Evolutionary conservation across 2,797 vertebrate species (phyloP).

Genomic region (Macropodus opercularis): DNA sequence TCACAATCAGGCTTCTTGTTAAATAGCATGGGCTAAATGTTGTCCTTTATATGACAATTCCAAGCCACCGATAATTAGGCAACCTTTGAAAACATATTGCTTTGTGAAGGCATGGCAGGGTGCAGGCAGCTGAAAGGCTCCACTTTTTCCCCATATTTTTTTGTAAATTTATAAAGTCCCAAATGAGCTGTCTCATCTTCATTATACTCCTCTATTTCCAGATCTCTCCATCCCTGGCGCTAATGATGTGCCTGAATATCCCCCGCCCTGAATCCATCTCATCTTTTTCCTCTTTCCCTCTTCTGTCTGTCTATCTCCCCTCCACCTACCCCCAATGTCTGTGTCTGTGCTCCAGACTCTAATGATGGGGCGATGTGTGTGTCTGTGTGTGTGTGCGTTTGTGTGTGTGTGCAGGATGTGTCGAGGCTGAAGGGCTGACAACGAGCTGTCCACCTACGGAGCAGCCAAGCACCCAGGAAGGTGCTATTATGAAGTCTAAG

Average conservation of each 20-base stretch:
- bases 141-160: conserved; percentile 46
- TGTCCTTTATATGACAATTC: conserved; percentile 16
- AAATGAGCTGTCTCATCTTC: conserved; percentile 48
- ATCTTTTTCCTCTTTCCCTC: conserved; percentile 14
- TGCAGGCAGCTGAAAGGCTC: conserved; percentile 24
- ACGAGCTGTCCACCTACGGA: conserved; percentile 68
- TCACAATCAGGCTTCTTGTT: conserved; percentile 24
- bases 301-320: conserved; percentile 45
- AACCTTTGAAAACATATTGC: conserved; percentile 17
- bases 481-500: conserved; percentile 45
- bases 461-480: conserved; percentile 38
- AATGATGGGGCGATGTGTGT: conserved; percentile 52
- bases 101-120: conserved; percentile 23
- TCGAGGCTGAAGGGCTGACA: conserved; percentile 60
- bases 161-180: conserved; percentile 43
- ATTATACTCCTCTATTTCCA: conserved; percentile 42
- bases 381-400: conserved; percentile 17
- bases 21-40: conserved; percentile 35
- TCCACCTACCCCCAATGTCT: conserved; percentile 30
- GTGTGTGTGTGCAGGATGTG: conserved; percentile 19
- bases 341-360: conserved; percentile 51
- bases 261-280: conserved; percentile 46
- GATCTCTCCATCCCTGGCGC: conserved; percentile 51
- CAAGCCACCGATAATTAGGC: conserved; percentile 49
- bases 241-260: conserved; percentile 59